Evolutionary conservation across 2,113 vertebrate species (phyloP).

Genomic region (Tragelaphus scriptus): DNA sequence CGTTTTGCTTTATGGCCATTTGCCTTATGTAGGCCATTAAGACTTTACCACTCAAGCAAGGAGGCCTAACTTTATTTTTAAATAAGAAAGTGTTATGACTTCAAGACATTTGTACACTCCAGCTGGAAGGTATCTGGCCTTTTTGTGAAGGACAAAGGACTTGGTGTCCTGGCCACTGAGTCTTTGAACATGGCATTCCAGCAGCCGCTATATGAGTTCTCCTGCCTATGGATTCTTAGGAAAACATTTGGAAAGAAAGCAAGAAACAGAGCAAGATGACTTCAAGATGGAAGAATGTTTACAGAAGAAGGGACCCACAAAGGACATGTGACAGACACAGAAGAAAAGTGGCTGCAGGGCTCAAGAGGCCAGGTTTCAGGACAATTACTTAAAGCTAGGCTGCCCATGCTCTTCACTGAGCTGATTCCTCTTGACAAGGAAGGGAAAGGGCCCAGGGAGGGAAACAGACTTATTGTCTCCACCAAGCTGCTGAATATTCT

Average conservation of each 20-base stretch:
- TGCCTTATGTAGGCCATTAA: conserved; percentile 50
- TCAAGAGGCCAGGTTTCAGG: not conserved
- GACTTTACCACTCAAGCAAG: not conserved
- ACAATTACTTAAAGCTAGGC: conserved; percentile 24
- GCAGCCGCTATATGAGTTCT: not conserved
- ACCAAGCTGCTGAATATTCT: conserved; percentile 18
- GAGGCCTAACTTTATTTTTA: conserved; percentile 50
- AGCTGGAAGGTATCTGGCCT: not conserved
- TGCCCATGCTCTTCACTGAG: not conserved
- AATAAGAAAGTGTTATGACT: conserved; percentile 27
- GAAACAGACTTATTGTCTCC: conserved; percentile 16
- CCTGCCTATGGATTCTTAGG: not conserved
- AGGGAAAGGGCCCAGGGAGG: not conserved
- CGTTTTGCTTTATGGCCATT: conserved; percentile 33
- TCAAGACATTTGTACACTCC: not conserved
- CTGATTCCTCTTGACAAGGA: conserved; percentile 48
- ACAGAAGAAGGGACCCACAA: not conserved
- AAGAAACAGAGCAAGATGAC: not conserved
- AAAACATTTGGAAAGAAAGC: not conserved
- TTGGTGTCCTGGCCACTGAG: not conserved
- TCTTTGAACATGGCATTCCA: not conserved
- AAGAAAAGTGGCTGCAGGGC: not conserved
- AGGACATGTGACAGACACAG: not conserved
- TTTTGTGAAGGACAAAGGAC: not conserved
- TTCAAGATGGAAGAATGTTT: not conserved